Base-by-base conservation (phyloP, 2,113 vertebrate genomes). In the Sander lucioperca region DNA sequence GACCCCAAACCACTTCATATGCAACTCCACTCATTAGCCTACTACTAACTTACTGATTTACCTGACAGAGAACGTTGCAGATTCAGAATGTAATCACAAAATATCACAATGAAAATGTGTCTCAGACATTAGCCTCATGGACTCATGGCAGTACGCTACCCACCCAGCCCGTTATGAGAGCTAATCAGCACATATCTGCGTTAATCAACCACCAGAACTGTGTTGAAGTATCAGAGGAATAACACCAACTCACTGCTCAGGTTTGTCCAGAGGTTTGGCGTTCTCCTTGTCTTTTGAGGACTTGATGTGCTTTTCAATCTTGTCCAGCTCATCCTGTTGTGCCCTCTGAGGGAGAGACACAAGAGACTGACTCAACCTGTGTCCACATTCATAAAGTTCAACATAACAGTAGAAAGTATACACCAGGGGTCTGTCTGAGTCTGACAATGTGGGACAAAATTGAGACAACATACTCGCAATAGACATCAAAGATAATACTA, bases 251-350 rank as follows among this genome's bases (percentile, higher is more conserved):
- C 95, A 99, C 98, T 99, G 98, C 93, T 99, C 98, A 6, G 98
- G 98, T 88, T 99, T 99, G 89, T 99, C 98, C 95, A 99, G 92
- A 80, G 97, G 97, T 88, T 99, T 99, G 59, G 95, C 81, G 0
- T 95, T 96, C 51, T 98, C 97, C 85, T 98, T 99, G 86, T 98
- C 98, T 95, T 97, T 99, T 59, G 96, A 95, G 3, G 97, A 93
- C 68, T 97, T 97, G 33, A 98, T 93, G 64, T 99, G 97, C 83
- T 99, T 99, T 88, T 98, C 96, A 66, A 99, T 99, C 92, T 99
- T 99, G 89, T 99, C 97, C 86, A 98, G 86, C 93, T 99, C 98
- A n/a, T 99, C 98, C 67, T 97, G 95, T 76, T 98, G 97, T 21
- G 97, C 98, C 94, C 98, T 97, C 98, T 99, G 87, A 25, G 87